Percentiles rank a stretch among this genome's conserved stretches.
Conservation (phyloP, 2,797 vertebrate genomes). For the Potorous gilbertii region DNA sequence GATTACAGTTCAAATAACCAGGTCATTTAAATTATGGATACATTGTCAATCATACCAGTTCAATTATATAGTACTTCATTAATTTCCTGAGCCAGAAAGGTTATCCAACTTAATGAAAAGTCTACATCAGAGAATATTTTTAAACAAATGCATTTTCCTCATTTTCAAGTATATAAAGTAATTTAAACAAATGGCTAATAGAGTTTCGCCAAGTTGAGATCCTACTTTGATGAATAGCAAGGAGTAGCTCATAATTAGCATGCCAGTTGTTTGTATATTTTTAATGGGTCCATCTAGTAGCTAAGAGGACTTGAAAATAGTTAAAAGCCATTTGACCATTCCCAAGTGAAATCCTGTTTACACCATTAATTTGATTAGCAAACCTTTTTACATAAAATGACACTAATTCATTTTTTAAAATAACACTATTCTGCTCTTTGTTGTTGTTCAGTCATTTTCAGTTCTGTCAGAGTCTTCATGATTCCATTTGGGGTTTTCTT, state of each 20-base stretch:
- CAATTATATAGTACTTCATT: neutral
- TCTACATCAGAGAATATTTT: constrained; percentile 45
- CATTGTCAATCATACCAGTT: constrained; percentile 23
- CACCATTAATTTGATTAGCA: constrained; percentile 4
- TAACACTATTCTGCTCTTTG: neutral
- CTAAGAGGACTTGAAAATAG: constrained; percentile 20
- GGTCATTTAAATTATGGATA: constrained; percentile 39
- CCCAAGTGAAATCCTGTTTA: neutral
- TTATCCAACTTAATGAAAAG: constrained; percentile 46
- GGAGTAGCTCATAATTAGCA: constrained; percentile 14
- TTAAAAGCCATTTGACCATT: constrained; percentile 27
- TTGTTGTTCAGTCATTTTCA: neutral
- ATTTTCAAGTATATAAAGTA: constrained; percentile 33
- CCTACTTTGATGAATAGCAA: neutral
- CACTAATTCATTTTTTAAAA: neutral
- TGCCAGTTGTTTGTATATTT: neutral
- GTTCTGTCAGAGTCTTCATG: neutral
- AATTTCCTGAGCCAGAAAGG: constrained; percentile 50
- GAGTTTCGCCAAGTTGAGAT: constrained; percentile 8
- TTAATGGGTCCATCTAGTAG: constrained; percentile 20
- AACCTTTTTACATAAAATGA: constrained; percentile 45
- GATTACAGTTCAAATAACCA: constrained; percentile 34
- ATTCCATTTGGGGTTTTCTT: neutral
- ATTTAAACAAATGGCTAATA: constrained; percentile 39
- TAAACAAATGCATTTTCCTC: constrained; percentile 38